Evolutionary conservation across 2,888 invertebrate genomes (phyloP).

Genomic region (Adela reaumurella): DNA sequence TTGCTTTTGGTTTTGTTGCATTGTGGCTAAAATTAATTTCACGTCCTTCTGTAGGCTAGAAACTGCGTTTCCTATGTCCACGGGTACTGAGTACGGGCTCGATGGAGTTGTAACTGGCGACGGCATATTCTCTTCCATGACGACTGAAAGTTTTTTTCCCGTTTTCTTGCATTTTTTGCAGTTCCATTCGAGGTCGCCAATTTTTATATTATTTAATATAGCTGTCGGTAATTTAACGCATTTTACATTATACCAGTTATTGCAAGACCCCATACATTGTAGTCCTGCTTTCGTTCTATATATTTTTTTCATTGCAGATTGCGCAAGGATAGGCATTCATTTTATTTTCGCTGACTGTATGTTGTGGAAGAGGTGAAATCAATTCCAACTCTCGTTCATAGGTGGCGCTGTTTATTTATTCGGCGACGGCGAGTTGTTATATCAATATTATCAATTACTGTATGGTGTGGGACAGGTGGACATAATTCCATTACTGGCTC

Average conservation of each 20-base stretch:
- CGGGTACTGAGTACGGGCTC: background rate
- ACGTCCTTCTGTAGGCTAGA: background rate
- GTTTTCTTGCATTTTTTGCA: background rate
- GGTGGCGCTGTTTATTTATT: no score
- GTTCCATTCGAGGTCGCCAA: background rate
- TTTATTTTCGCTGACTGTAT: background rate
- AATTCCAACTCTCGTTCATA: no score
- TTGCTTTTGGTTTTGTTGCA: background rate
- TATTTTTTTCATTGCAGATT: background rate
- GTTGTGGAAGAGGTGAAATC: no score
- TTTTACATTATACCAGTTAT: background rate
- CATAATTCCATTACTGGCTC: no score
- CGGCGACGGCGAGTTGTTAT: no score
- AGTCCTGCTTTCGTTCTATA: background rate
- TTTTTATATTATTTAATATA: background rate
- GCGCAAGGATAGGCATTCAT: background rate
- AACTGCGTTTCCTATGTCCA: background rate
- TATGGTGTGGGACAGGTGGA: no score
- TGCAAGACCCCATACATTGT: background rate
- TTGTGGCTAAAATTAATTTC: background rate
- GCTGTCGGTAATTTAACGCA: background rate
- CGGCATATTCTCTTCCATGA: background rate
- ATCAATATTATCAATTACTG: no score
- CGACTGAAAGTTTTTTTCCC: background rate
- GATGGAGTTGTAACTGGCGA: background rate